phyloP scores from a whole-genome alignment of 2,888 invertebrate genomes.

The Apoda limacodes region DNA sequence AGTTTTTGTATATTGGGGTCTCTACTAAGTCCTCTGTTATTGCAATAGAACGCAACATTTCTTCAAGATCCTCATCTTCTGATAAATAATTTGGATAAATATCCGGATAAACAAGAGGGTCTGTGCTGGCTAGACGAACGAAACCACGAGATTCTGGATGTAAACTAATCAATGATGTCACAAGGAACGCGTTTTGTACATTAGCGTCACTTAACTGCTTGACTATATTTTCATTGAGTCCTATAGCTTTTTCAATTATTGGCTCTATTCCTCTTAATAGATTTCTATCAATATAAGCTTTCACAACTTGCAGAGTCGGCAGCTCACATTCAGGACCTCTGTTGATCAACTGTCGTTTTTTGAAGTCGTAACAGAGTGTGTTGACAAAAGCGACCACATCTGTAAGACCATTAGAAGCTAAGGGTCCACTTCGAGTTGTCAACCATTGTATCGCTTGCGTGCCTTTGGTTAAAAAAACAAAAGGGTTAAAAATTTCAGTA shows the following conservation, averaged over 20 bases:
- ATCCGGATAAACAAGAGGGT: no score
- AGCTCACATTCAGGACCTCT: slow-evolving; percentile 29
- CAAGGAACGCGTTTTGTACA: no score
- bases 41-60: no score
- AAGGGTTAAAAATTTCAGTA: no score
- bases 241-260: no score
- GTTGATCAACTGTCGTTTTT: slow-evolving; percentile 21
- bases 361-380: slow-evolving; percentile 34
- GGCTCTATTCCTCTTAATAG: no score
- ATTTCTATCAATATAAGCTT: slow-evolving; percentile 30
- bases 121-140: no score
- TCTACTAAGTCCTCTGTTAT: slow-evolving; percentile 32
- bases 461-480: slow-evolving; percentile 8
- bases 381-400: slow-evolving; percentile 35
- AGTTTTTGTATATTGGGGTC: slow-evolving; percentile 19
- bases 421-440: slow-evolving; percentile 23
- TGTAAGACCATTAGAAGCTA: slow-evolving; percentile 36
- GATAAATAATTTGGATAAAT: slow-evolving; percentile 36
- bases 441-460: slow-evolving; percentile 23
- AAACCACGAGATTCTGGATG: slow-evolving; percentile 31
- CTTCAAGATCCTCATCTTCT: no score
- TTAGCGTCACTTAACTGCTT: no score
- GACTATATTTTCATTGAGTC: no score
- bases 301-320: slow-evolving; percentile 34
- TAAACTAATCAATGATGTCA: slow-evolving; percentile 30